Evolutionary conservation across 2,113 vertebrate species (phyloP), one percentile per base, ranked within the genome.

Genomic region (Neomonachus schauinslandi): DNA sequence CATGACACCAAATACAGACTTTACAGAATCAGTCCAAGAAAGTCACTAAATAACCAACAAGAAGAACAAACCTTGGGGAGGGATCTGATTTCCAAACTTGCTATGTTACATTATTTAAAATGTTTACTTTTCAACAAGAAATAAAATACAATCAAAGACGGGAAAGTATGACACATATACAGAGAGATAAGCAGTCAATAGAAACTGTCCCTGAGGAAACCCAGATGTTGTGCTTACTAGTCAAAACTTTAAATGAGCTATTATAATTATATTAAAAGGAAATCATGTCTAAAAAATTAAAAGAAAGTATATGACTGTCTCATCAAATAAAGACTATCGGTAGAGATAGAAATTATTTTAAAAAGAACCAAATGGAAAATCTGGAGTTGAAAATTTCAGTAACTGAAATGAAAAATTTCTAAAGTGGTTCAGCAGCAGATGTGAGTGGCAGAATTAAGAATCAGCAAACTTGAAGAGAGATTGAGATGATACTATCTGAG

Each of bases 341-440:
- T 85, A 95, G 22, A 95, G 21, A 84, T n/a, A 85, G 24, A 94
- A 95, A 67, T 89, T 88, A 86, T 55, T 81, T 86, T 67, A 16
- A 39, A 76, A 96, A 96, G 26, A 96, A 79, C 7, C 31, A 95
- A 92, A 69, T 83, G 77, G 39, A 88, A 92, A 92, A 94, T 94
- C 14, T 97, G 10, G 36, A 95, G 31, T 95, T 89, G n/a, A 88
- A 95, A 97, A 72, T 74, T 90, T 46, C 4, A 95, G 24, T 82
- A 81, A 94, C n/a, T 86, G 28, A 92, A 96, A 83, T 89, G 12
- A 72, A 95, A 93, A 89, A 57, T 18, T 87, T 92, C 51, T 69
- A 10, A 91, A 81, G 59, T 67, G 4, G 13, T 77, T 89, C 28
- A 61, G 16, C 33, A 95, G 39, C 19, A 39, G 57, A 94, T 94